Conservation (phyloP, 2,888 invertebrate genomes). For the Drosophila tanythrix region DNA sequence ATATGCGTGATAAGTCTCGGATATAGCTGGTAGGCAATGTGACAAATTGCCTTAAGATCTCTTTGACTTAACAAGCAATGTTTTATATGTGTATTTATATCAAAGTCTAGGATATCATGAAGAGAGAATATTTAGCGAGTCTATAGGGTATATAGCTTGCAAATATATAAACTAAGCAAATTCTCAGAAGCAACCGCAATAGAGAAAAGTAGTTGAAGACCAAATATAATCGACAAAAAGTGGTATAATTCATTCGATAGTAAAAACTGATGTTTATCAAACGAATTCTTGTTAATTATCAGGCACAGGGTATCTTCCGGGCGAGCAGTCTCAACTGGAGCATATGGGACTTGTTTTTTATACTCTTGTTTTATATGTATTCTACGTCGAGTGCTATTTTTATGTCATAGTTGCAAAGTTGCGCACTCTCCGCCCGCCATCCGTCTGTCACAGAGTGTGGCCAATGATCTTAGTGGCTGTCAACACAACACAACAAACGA, state of each 20-base stretch:
- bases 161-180: neutral
- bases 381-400: conserved; percentile 61
- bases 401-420: conserved; percentile 69
- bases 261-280: neutral
- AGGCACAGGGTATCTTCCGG: neutral
- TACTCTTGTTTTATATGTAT: conserved; percentile 27
- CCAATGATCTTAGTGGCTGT: conserved; percentile 73
- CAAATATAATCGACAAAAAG: neutral
- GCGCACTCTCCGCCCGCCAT: conserved; percentile 40
- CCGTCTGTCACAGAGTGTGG: conserved; percentile 46
- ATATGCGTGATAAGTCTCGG: neutral
- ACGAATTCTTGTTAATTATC: neutral
- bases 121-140: neutral
- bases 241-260: neutral
- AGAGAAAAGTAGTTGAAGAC: neutral
- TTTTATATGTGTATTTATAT: conserved; percentile 23
- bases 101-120: conserved; percentile 12
- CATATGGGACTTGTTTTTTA: conserved; percentile 24
- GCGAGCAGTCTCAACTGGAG: neutral
- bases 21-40: neutral
- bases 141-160: neutral
- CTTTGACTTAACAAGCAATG: conserved; percentile 19
- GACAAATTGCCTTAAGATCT: conserved; percentile 31
- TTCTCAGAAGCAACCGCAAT: neutral
- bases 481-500: conserved; percentile 40